A percentile compares a stretch with the other conserved stretches of the same genome.
phyloP scores from a whole-genome alignment of 2,113 vertebrate genomes.

The Pedionomus torquatus region DNA sequence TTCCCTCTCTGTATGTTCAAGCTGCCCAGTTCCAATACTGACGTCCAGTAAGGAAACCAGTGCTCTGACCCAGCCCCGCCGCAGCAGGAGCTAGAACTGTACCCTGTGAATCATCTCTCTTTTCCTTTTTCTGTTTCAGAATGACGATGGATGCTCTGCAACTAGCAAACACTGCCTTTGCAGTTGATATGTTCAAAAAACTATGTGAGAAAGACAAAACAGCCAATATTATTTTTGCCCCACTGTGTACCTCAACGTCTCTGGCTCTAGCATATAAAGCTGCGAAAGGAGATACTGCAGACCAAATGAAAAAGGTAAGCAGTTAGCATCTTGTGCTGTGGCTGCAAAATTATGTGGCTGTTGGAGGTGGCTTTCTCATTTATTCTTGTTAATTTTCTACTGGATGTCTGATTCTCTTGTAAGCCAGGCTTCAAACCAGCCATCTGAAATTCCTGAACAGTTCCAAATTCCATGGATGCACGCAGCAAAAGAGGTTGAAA shows the following conservation, averaged over 20 bases:
- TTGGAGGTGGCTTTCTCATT: neutral
- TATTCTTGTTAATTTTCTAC: neutral
- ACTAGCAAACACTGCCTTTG: constrained; percentile 79
- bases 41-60: neutral
- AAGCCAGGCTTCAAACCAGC: neutral
- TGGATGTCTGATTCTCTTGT: neutral
- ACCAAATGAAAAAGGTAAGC: constrained; percentile 78
- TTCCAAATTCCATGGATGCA: neutral
- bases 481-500: neutral
- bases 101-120: neutral
- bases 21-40: neutral
- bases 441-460: accelerated
- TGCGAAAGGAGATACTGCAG: constrained; percentile 78
- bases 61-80: neutral
- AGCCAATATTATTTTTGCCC: constrained; percentile 78
- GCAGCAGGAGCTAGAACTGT: neutral
- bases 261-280: constrained; percentile 79
- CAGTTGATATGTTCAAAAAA: constrained; percentile 79
- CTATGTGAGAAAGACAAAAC: constrained; percentile 70
- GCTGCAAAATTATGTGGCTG: neutral
- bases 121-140: constrained; percentile 56
- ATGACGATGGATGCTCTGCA: constrained; percentile 76
- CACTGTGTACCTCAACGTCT: constrained; percentile 77
- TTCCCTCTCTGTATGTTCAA: neutral
- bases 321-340: neutral